Base-by-base conservation (phyloP, 1,140 invertebrate species). In the Penaeus japonicus region DNA sequence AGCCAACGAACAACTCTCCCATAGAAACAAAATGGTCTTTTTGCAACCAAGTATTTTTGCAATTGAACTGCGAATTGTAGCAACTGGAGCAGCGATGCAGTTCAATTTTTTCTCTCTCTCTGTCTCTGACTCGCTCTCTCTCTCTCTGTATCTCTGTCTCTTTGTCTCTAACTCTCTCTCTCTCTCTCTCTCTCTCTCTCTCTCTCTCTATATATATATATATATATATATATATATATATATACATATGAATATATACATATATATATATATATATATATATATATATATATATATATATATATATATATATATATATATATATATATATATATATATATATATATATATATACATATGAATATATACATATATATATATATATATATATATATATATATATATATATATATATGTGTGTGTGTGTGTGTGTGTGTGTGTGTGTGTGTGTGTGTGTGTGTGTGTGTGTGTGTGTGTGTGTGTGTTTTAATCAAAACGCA, bases 231-330 rank as follows among this genome's bases (percentile, higher is more conserved):
- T 59, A 59, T 59, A 59, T 59, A 59, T 59, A 55, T 55, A 78
- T 55, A 55, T 78, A 39, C 24, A 55, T 39, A 78, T 39, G 24
- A 20, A 78, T 78, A 78, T 78, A 78, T 78, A 55, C 24, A 55
- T 78, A 55, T 78, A 55, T 78, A 55, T 78, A 78, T 78, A 39
- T 78, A 55, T 78, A 55, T 78, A 39, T 78, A 55, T 78, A 78
- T 78, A 55, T 78, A 78, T 39, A 55, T 78, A 55, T 78, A 3
- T 78, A 3, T 78, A 3, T 78, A 3, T 78, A 3, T 55, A 3
- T 78, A 55, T 78, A 78, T 39, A 55, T 78, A 55, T 78, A 55
- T 78, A 78, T 78, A 55, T 78, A 55, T 78, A 55, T 78, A 39
- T 55, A 55, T 78, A 55, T 78, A 78, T 35, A 78, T 78, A 2